A percentile compares a stretch with the other conserved stretches of the same genome.
Conservation (phyloP, 1,140 invertebrate species). For the Drosophila sechellia region DNA sequence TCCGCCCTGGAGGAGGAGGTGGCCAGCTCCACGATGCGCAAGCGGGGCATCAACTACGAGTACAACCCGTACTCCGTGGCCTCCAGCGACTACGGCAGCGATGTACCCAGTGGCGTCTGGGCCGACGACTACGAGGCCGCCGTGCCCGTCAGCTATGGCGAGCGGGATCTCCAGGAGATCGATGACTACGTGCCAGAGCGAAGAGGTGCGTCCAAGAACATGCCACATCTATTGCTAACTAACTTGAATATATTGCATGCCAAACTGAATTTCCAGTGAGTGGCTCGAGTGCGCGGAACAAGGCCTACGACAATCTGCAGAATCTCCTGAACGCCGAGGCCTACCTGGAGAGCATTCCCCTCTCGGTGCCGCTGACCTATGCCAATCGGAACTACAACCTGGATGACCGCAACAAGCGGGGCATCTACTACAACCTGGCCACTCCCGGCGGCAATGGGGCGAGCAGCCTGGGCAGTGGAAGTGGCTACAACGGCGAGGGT, state of each 20-base stretch:
- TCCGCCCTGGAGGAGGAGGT: slow-evolving; percentile 60
- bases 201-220: slow-evolving; percentile 37
- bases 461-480: slow-evolving; percentile 12
- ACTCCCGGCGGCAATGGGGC: slow-evolving; percentile 13
- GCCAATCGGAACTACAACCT: slow-evolving; percentile 77
- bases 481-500: slow-evolving; percentile 44
- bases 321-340: slow-evolving; percentile 78
- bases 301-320: slow-evolving; percentile 81
- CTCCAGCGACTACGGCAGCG: slow-evolving; percentile 43
- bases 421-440: slow-evolving; percentile 66
- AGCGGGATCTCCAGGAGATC: slow-evolving; percentile 70
- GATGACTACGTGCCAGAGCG: slow-evolving; percentile 75
- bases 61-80: slow-evolving; percentile 59
- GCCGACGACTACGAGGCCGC: slow-evolving; percentile 67
- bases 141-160: slow-evolving; percentile 47
- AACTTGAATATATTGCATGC: too few relatives aligned
- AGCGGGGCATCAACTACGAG: slow-evolving; percentile 75
- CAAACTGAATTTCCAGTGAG: slow-evolving; percentile 19
- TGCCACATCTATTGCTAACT: too few relatives aligned
- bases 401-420: slow-evolving; percentile 78
- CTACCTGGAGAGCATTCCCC: slow-evolving; percentile 73
- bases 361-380: slow-evolving; percentile 72
- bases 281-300: slow-evolving; percentile 57
- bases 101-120: slow-evolving; percentile 38
- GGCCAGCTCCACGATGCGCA: slow-evolving; percentile 68